These are phyloP conservation scores for Caenorhabditis panamensis DNA, from an alignment of 2,888 invertebrate species.

Conservation along the genomic window DNA sequence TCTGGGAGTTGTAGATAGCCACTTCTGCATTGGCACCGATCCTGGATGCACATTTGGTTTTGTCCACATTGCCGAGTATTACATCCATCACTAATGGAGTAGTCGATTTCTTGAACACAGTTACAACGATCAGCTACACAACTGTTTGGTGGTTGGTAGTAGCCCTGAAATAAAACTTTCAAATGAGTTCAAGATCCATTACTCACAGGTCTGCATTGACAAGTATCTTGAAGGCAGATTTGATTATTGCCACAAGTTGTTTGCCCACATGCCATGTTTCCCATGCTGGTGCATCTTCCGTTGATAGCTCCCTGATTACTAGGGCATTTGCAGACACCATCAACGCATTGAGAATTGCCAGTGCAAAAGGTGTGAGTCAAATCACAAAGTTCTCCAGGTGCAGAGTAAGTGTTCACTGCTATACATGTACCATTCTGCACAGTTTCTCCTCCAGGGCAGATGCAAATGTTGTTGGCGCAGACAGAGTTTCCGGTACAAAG, in stretches of 20 bases:
- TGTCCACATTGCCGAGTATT: conserved; percentile 42
- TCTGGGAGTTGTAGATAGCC: conserved; percentile 42
- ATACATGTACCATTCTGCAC: conserved; percentile 65
- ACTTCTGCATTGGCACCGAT: conserved; percentile 53
- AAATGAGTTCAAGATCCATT: not conserved
- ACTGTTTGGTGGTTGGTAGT: conserved; percentile 48
- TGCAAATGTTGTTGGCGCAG: conserved; percentile 78
- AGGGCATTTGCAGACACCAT: conserved; percentile 76
- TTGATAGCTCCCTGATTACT: conserved; percentile 69
- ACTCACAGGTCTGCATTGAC: conserved; percentile 44
- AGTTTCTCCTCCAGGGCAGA: conserved; percentile 78
- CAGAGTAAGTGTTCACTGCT: conserved; percentile 65
- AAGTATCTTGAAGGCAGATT: conserved; percentile 41
- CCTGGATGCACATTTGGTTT: conserved; percentile 50
- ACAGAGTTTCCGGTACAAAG: conserved; percentile 78
- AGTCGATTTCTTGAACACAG: conserved; percentile 51
- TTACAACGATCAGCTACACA: conserved; percentile 60
- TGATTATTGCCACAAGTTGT: conserved; percentile 49
- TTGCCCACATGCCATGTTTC: conserved; percentile 23
- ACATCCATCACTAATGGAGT: conserved; percentile 20
- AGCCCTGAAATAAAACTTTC: conserved; percentile 19
- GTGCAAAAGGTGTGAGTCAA: conserved; percentile 75
- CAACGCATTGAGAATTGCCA: conserved; percentile 76
- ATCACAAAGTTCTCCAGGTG: conserved; percentile 77
- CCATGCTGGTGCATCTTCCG: conserved; percentile 75